These are phyloP conservation scores for Trachythela sp. DNA, from an alignment of 64 coral and sea anemone species.

Conservation along the genomic window DNA sequence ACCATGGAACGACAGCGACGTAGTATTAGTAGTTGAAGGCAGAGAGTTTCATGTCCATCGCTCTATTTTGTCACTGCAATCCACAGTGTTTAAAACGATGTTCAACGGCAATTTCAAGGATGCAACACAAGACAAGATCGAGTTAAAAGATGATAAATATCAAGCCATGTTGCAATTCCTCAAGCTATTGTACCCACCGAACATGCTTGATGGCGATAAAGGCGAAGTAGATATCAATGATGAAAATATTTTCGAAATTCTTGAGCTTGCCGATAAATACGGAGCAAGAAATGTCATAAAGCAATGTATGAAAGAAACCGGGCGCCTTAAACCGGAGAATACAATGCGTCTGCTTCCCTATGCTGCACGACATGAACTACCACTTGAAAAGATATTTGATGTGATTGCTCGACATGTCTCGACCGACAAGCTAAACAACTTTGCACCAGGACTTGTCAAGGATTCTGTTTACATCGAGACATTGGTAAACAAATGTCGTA, in stretches of 20 bases:
- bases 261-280: not conserved
- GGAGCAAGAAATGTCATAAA: not conserved
- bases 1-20: slow-evolving; percentile 22
- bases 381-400: not conserved
- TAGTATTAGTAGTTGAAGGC: slow-evolving; percentile 8
- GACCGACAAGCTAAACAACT: not conserved
- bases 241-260: not conserved
- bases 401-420: not conserved
- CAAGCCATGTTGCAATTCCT: not conserved
- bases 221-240: not conserved
- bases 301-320: not conserved
- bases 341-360: not conserved
- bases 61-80: not conserved
- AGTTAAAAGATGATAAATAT: not conserved
- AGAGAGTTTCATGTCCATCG: slow-evolving; percentile 31
- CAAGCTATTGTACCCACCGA: not conserved
- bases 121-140: slow-evolving; percentile 2
- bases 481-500: not conserved
- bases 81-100: slow-evolving; percentile 28
- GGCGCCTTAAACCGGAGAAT: not conserved
- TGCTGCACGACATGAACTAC: not conserved
- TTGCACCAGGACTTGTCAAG: not conserved
- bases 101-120: slow-evolving; percentile 23
- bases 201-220: not conserved
- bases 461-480: no score